Percentiles rank a stretch among this genome's conserved stretches.
phyloP scores from a whole-genome alignment of 1,140 invertebrate genomes.

The Penaeus indicus region DNA sequence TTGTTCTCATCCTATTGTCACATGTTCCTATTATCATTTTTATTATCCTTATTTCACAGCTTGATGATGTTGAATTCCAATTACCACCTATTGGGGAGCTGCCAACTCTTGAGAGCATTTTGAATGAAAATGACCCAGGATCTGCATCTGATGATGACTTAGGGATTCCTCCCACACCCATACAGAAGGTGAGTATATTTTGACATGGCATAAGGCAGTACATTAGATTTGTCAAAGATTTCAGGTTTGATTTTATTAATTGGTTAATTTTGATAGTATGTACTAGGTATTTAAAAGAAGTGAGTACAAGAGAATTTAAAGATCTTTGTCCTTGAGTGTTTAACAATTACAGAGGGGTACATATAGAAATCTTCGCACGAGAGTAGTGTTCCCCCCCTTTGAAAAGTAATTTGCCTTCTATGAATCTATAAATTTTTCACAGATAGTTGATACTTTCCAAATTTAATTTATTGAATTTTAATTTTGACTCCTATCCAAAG shows the following conservation, averaged over 20 bases:
- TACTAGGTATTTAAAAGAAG: background rate
- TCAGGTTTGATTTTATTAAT: background rate
- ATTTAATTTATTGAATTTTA: too few species aligned
- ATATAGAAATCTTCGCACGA: too few species aligned
- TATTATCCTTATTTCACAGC: slow-evolving; percentile 53
- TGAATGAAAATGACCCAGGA: slow-evolving; percentile 78
- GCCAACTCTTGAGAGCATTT: slow-evolving; percentile 87
- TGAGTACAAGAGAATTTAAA: background rate
- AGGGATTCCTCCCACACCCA: slow-evolving; percentile 54
- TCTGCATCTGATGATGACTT: slow-evolving; percentile 64
- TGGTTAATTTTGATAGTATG: background rate
- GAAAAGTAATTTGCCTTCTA: too few species aligned
- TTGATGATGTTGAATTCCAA: slow-evolving; percentile 87
- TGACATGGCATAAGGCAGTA: slow-evolving; percentile 8
- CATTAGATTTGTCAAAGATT: background rate
- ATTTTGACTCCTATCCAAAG: too few species aligned
- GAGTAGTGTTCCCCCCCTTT: too few species aligned
- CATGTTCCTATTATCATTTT: background rate
- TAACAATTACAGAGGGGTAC: too few species aligned
- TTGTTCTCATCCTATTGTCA: too few species aligned
- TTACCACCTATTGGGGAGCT: slow-evolving; percentile 82
- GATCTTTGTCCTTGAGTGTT: too few species aligned
- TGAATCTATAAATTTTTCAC: too few species aligned
- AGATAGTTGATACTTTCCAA: too few species aligned
- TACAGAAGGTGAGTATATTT: slow-evolving; percentile 65